Evolutionary conservation across 2,113 vertebrate species (phyloP), one percentile per base, ranked within the genome.

Genomic region (Irena cyanogastra): DNA sequence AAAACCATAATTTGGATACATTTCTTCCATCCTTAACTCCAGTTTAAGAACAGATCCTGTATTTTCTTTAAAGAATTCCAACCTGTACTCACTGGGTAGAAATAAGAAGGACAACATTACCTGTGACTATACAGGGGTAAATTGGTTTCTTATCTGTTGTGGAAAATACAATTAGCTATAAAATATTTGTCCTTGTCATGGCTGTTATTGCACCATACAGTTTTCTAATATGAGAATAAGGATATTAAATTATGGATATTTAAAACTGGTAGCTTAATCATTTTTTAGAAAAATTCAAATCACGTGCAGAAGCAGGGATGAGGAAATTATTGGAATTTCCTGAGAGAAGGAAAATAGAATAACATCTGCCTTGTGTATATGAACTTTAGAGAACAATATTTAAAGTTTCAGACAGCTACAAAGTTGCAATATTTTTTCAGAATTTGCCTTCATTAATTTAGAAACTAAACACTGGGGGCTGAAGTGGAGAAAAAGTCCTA

Each of bases 291-390:
- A 26, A 86, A 88, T n/a, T 33, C 18, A 71, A 66, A 27, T 59
- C 37, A 16, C 0, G 0, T 70, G 9, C 15, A 57, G 27, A 20
- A 54, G 18, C 6, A 65, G 33, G 14, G 30, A 45, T 52, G 22
- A 66, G 33, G 15, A 70, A 66, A 49, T 23, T 12, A 9, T 24
- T 50, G 50, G 33, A 64, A 59, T 78, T 90, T 68, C 31, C 26
- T 14, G 23, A 52, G 33, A 31, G 65, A 68, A 12, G 19, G 27
- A 19, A 64, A 60, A 47, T 21, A n/a, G 28, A 35, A 35, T 16
- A 56, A 9, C 4, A 7, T 59, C n/a, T 82, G 19, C 14, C 31
- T 60, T 60, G 13, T 28, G 5, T 22, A 6, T 17, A 15, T 17
- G 19, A 56, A 60, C 33, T 65, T 65, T 2, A 13, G 10, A 9